Base-by-base conservation (phyloP, 2,888 invertebrate genomes). In the Atrina japonica region DNA sequence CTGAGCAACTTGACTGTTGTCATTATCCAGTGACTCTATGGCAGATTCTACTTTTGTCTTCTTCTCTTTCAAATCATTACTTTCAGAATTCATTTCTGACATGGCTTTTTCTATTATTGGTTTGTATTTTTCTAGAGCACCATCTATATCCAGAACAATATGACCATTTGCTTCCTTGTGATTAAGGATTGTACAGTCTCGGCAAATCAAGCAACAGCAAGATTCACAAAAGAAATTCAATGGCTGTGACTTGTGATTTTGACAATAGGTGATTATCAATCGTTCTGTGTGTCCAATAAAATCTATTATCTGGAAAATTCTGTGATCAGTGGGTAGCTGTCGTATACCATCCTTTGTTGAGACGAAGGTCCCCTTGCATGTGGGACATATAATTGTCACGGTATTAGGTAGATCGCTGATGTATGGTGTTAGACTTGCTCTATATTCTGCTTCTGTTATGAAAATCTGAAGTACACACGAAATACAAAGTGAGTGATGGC, bases 161-260 rank as follows among this genome's bases (percentile, higher is more conserved):
- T 88, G 82, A 1, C 81, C 83, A 6, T 80, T 66, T 7, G 53
- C 66, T 40, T 81, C 81, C 56, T 83, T 86, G 72, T 87, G 87
- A 60, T 86, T 85, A 16, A 84, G 55, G 6, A 85, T 83, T 0
- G 86, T 86, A 60, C 87, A 87, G 68, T 86, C 85, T 21, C 86
- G 75, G 67, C 87, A 87, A 16, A 87, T 80, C 2, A 81, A 80
- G 11, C 66, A 64, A 29, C 78, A 72, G 66, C 87, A 87, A 43
- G 73, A 70, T 73, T 87, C 86, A 74, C 88, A 88, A 71, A 88
- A 88, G 76, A 88, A 88, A 60, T 86, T 86, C 41, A 88, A 70
- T 0, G 86, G 84, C 70, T 87, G 86, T 11, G 80, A 70, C 18
- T 74, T 70, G 59, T 88, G 88, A 55, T 82, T 85, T 35, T 81